Evolutionary conservation across 2,888 invertebrate genomes (phyloP), one percentile per base, ranked within the genome.

Genomic region (Trissolcus brochymenae): DNA sequence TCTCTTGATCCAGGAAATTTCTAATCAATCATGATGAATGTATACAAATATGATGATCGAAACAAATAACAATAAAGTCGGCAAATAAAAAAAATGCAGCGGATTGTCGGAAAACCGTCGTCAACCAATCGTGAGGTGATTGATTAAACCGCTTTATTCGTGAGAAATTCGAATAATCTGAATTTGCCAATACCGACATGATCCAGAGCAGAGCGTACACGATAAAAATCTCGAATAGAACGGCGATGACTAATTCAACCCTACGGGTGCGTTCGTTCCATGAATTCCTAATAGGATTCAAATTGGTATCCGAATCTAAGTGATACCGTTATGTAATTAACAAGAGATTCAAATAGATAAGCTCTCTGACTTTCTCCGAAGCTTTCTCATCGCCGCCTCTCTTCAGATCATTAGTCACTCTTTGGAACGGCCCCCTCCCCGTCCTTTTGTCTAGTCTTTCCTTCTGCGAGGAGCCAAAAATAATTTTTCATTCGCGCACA

Each of bases 401-500:
- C 50, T 25, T 57, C 57, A 77, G 72, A 84, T 85, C 87, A 87
- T 87, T 87, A 87, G 86, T 87, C 87, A 87, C 80, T 81, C 76
- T 73, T 49, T 65, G 54, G 56, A 46, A 16, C 46, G 46, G 14
- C 16, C 16, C 46, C 46, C n/a, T 16, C 46, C 16, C 46, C n/a
- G 16, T n/a, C 14, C 46, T n/a, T 9, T 19, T 64, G 68, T 49
- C 49, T 29, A 35, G 11, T 19, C 21, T 51, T 19, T 51, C 3
- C 19, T 51, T 11, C 43, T 41, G 19, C 21, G 14, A 1, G 1
- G 50, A 74, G 35, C 78, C 81, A 81, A 80, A 84, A 84, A 84
- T 81, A 83, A 82, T 85, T 87, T 80, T 84, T 82, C 76, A 77
- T 55, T 74, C 76, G 79, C 62, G 78, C 68, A 71, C 11, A 70